Conservation (phyloP, 2,797 vertebrate genomes). For the Lacerta bilineata region DNA sequence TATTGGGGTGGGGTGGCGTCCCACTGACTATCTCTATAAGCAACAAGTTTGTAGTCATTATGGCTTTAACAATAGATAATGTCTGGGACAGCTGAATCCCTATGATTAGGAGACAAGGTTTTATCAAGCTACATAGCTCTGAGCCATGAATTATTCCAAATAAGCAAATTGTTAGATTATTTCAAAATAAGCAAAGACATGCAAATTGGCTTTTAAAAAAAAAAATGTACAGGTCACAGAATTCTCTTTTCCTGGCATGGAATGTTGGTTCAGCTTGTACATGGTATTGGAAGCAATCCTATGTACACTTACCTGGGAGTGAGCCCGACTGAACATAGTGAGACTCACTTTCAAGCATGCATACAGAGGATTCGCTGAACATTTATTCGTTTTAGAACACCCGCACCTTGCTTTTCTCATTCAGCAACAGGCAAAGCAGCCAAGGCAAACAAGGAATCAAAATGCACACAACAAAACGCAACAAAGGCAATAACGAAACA, state of each 20-base stretch:
- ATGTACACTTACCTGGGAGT: neutral
- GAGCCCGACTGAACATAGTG: neutral
- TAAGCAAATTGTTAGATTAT: neutral
- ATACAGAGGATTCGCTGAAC: neutral
- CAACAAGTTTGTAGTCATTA: neutral
- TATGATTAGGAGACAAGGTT: neutral
- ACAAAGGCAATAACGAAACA: neutral
- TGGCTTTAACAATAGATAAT: too few species aligned
- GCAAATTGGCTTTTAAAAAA: neutral
- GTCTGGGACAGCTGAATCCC: neutral
- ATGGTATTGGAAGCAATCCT: neutral
- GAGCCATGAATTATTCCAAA: neutral
- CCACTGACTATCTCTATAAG: neutral
- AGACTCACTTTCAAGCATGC: neutral
- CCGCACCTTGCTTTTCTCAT: neutral
- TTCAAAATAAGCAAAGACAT: neutral
- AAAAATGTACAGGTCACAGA: neutral
- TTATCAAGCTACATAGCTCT: too few species aligned
- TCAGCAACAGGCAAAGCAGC: neutral
- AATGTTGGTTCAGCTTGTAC: neutral
- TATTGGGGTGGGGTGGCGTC: neutral
- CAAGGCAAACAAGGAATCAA: neutral
- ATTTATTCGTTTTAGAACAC: neutral
- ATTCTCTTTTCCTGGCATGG: neutral
- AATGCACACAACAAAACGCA: neutral